Conservation (phyloP, 2,888 invertebrate genomes). For the Drosophila prostipennis region DNA sequence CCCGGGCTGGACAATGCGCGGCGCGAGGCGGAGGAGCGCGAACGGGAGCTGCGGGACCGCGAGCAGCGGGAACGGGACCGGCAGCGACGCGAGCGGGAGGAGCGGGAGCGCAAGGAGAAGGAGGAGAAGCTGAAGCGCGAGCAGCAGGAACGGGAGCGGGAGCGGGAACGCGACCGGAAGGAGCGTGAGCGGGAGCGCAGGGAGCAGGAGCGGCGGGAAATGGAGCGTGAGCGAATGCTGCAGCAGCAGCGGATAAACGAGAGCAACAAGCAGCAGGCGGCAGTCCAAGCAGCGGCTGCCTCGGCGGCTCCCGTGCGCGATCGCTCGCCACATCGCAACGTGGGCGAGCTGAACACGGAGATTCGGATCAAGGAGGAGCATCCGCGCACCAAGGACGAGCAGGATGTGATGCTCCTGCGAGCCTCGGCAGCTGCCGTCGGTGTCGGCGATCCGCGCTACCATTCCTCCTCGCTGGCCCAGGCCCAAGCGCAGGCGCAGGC, state of each 20-base stretch:
- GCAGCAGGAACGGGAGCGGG: slow-evolving; percentile 86
- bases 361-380: slow-evolving; percentile 87
- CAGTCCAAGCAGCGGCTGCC: slow-evolving; percentile 79
- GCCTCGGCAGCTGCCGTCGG: slow-evolving; percentile 69
- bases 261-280: slow-evolving; percentile 84
- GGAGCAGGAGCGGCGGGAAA: slow-evolving; percentile 86
- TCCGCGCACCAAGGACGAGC: slow-evolving; percentile 84
- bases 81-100: slow-evolving; percentile 84
- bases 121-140: slow-evolving; percentile 85
- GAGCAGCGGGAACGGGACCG: slow-evolving; percentile 84
- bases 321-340: slow-evolving; percentile 91
- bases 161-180: slow-evolving; percentile 86
- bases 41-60: slow-evolving; percentile 83
- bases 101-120: slow-evolving; percentile 84
- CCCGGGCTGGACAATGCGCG: slow-evolving; percentile 86
- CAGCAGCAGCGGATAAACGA: slow-evolving; percentile 86
- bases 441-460: slow-evolving; percentile 86
- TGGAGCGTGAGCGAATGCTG: slow-evolving; percentile 87
- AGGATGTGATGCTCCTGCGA: slow-evolving; percentile 85
- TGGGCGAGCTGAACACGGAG: slow-evolving; percentile 83
- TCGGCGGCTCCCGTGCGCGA: slow-evolving; percentile 85
- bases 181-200: slow-evolving; percentile 87
- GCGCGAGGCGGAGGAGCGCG: slow-evolving; percentile 86
- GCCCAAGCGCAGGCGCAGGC: no score
- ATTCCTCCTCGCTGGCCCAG: slow-evolving; percentile 83